Evolutionary conservation across 2,888 invertebrate genomes (phyloP).

Genomic region (Diloba caeruleocephala): DNA sequence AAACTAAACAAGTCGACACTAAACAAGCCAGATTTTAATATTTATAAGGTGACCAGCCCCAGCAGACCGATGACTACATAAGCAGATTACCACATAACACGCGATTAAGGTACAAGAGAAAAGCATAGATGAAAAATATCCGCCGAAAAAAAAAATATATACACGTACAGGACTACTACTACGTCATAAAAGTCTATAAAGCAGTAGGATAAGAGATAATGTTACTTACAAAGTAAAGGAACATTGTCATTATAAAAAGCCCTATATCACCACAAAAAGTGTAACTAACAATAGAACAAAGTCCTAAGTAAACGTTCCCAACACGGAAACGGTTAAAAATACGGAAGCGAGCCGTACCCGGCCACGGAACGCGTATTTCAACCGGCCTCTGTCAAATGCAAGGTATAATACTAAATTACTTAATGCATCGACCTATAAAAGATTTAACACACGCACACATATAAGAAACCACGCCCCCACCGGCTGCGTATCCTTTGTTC

Average conservation of each 20-base stretch:
- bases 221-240: background rate
- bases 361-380: conserved; percentile 46
- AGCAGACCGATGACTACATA: no score
- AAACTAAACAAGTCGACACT: no score
- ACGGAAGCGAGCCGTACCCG: conserved; percentile 33
- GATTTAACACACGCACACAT: conserved; percentile 82
- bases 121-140: no score
- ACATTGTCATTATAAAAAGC: background rate
- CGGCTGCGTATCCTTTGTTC: conserved; percentile 73
- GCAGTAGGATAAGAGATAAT: background rate
- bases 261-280: conserved; percentile 18
- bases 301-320: conserved; percentile 43
- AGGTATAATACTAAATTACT: conserved; percentile 86
- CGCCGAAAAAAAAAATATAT: no score
- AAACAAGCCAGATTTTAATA: no score
- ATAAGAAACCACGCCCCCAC: conserved; percentile 70
- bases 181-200: no score
- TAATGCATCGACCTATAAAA: conserved; percentile 88
- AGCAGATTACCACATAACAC: no score
- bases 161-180: no score
- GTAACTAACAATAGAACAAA: conserved; percentile 20
- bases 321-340: conserved; percentile 49
- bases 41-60: no score
- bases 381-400: conserved; percentile 79
- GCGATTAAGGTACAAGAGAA: no score